Evolutionary conservation across 2,888 invertebrate species (phyloP).

Genomic region (Rutpela maculata): DNA sequence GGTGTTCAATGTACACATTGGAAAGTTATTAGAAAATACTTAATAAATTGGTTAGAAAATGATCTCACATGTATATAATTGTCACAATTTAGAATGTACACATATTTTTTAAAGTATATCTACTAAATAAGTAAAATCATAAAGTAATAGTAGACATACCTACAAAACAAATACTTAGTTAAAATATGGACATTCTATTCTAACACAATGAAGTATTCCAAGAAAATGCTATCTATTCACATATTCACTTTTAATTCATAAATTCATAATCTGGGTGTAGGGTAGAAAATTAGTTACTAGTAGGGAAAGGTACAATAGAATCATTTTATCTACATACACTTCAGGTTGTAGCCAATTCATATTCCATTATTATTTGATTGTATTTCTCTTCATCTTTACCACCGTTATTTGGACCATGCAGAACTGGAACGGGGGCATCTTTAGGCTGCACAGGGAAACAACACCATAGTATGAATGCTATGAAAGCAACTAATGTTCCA

Average conservation of each 20-base stretch:
- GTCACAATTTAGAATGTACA: too few species aligned
- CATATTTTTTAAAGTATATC: too few species aligned
- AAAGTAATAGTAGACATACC: too few species aligned
- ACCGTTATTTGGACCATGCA: conserved; percentile 38
- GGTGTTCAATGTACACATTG: too few species aligned
- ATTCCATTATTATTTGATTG: conserved; percentile 64
- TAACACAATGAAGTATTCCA: neutral
- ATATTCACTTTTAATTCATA: neutral
- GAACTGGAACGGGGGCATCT: conserved; percentile 65
- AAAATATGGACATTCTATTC: neutral
- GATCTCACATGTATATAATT: too few species aligned
- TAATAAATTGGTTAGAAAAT: too few species aligned
- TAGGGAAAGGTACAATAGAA: conserved; percentile 19
- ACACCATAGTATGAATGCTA: conserved; percentile 80
- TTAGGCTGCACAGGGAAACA: conserved; percentile 77
- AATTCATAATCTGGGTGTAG: neutral
- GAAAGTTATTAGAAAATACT: too few species aligned
- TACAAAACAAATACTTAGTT: too few species aligned
- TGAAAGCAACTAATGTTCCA: conserved; percentile 79
- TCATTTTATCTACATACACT: neutral
- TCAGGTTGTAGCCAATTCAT: conserved; percentile 46
- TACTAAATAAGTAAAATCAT: too few species aligned
- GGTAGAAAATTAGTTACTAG: conserved; percentile 22
- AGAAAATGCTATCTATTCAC: neutral
- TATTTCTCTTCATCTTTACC: conserved; percentile 68